These are phyloP conservation scores for Siniperca chuatsi DNA, from an alignment of 2,113 vertebrate species.

Conservation along the genomic window DNA sequence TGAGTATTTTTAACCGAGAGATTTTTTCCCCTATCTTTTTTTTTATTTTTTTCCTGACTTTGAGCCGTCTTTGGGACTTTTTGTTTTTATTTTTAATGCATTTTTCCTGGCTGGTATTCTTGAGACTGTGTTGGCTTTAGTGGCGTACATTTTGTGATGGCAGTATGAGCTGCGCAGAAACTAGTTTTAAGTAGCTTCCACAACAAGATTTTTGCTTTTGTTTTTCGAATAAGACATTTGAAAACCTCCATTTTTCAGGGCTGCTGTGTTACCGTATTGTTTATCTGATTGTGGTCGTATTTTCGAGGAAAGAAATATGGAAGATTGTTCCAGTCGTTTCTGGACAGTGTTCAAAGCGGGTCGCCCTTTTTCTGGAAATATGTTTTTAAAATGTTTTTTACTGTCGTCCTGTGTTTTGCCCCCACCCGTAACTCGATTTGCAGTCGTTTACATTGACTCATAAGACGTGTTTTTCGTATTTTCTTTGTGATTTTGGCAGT, in stretches of 20 bases:
- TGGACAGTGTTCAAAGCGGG: slow-evolving; percentile 61
- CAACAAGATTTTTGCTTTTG: slow-evolving; percentile 57
- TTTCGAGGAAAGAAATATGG: slow-evolving; percentile 62
- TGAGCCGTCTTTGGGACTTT: slow-evolving; percentile 78
- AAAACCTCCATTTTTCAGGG: slow-evolving; percentile 50
- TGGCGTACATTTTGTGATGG: slow-evolving; percentile 84
- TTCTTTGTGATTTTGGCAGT: slow-evolving; percentile 48
- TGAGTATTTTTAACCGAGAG: slow-evolving; percentile 87
- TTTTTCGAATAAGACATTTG: slow-evolving; percentile 70
- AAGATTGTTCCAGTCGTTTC: slow-evolving; percentile 57
- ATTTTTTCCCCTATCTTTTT: slow-evolving; percentile 74
- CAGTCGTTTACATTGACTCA: slow-evolving; percentile 48
- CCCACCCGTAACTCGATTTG: slow-evolving; percentile 45
- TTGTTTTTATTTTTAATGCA: slow-evolving; percentile 81
- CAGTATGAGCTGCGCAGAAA: slow-evolving; percentile 58
- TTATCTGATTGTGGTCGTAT: slow-evolving; percentile 59
- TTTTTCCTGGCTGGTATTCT: slow-evolving; percentile 76
- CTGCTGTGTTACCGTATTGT: slow-evolving; percentile 48
- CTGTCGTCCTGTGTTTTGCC: slow-evolving; percentile 26
- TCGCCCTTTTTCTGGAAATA: slow-evolving; percentile 63
- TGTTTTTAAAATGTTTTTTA: slow-evolving; percentile 69
- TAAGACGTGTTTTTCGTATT: slow-evolving; percentile 36
- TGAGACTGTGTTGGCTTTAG: slow-evolving; percentile 77
- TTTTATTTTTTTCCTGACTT: slow-evolving; percentile 74
- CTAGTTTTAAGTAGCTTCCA: slow-evolving; percentile 64